Conservation (phyloP, 2,113 vertebrate genomes). For the Micronycteris hirsuta region DNA sequence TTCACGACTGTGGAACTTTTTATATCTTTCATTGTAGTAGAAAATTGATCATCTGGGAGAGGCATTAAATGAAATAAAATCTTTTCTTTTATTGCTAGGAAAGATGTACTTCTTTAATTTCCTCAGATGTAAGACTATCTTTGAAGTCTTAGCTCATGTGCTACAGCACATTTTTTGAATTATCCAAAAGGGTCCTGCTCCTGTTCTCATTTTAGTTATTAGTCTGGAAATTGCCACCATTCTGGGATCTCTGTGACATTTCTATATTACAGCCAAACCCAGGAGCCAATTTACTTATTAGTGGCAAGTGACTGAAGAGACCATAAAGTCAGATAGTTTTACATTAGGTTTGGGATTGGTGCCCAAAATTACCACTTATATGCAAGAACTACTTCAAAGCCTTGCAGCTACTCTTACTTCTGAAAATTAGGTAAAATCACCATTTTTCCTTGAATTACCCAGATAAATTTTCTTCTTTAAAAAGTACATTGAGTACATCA, state of each 20-base stretch:
- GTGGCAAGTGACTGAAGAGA: conserved; percentile 46
- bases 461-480: not conserved
- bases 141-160: conserved; percentile 50
- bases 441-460: conserved; percentile 11
- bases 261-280: conserved; percentile 58
- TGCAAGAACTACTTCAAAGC: not conserved
- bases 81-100: conserved; percentile 50
- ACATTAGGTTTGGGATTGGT: conserved; percentile 31
- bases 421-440: conserved; percentile 37
- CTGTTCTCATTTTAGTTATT: conserved; percentile 70
- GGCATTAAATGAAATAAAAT: conserved; percentile 56
- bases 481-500: not conserved
- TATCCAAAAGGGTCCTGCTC: conserved; percentile 65
- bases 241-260: conserved; percentile 59
- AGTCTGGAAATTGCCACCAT: conserved; percentile 60
- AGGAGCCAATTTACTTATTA: conserved; percentile 67
- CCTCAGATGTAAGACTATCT: conserved; percentile 32
- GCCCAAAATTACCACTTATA: conserved; percentile 48
- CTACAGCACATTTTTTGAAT: conserved; percentile 66
- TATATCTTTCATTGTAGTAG: conserved; percentile 45
- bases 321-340: conserved; percentile 59
- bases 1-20: conserved; percentile 46
- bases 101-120: conserved; percentile 69
- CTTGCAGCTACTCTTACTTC: not conserved
- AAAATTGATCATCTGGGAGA: conserved; percentile 66